Base-by-base conservation (phyloP, 1,140 invertebrate species). In the Sarcophaga peregrina region DNA sequence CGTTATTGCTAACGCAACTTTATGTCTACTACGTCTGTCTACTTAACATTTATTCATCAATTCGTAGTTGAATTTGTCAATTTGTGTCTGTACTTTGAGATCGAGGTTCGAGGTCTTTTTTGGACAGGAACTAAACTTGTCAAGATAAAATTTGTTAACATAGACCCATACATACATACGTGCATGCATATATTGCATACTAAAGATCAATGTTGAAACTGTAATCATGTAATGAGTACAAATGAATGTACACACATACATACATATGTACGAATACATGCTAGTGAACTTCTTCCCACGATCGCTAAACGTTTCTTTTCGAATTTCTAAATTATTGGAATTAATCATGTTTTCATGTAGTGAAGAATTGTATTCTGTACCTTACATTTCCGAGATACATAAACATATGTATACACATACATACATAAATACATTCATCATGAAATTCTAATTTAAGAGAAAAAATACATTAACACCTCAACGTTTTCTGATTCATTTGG, bases 101-200 rank as follows among this genome's bases (percentile, higher is more conserved):
- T 37, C n/a, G n/a, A n/a, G n/a, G 25, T 37, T 37, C 25, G 25
- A 37, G 4, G 25, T 68, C 1, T 68, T 68, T n/a, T 68, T 68
- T 68, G 62, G 62, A 68, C 62, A 68, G 62, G 62, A 68, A 68
- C 62, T 68, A 17, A 68, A 68, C 62, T 68, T 68, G 62, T 68
- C 17, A 68, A 68, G 62, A 68, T 68, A 20, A 68, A 20, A 20
- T 68, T 68, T 68, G 62, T 68, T 68, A 68, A 68, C 62, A 68
- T n/a, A 68, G 10, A 68, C 20, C 1, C 25, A 37, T 4, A 37
- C 25, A 37, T 4, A 37, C 25, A 37, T 37, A 37, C 25, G 4
- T 37, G 25, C 4, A 37, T 37, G 25, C 4, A 37, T 37, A 37
- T 37, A 37, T 37, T 37, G 25, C 4, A 37, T 37, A 37, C 1